These are phyloP conservation scores for Bothrops alternatus DNA, from an alignment of 2,797 vertebrate species.

Conservation along the genomic window DNA sequence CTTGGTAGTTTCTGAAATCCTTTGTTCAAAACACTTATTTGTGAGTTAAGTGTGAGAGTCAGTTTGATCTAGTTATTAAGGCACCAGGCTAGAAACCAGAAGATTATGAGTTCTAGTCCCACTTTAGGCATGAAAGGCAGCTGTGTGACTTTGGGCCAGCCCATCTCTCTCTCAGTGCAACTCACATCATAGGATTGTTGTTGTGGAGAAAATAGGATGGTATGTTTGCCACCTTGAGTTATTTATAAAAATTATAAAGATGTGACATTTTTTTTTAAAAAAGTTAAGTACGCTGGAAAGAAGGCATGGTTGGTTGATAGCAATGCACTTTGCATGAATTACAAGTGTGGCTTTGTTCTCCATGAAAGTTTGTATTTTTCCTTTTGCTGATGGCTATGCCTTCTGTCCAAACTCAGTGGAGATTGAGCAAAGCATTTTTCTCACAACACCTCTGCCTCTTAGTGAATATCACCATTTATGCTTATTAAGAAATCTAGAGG, in stretches of 20 bases:
- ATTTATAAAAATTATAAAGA: not conserved
- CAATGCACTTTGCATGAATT: not conserved
- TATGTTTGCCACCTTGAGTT: not conserved
- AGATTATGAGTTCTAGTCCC: not conserved
- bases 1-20: not conserved
- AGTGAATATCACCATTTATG: not conserved
- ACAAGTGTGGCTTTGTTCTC: not conserved
- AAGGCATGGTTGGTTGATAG: not conserved
- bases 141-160: not conserved
- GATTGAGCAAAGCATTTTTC: not conserved
- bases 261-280: not conserved
- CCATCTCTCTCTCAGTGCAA: not conserved
- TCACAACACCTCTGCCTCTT: not conserved
- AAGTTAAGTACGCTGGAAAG: not conserved
- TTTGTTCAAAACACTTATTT: not conserved
- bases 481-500: not conserved
- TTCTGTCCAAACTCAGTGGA: not conserved
- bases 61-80: not conserved
- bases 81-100: not conserved
- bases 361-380: not conserved
- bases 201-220: not conserved
- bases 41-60: not conserved
- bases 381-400: not conserved
- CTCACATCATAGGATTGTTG: not conserved
- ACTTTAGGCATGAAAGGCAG: not conserved